Evolutionary conservation across 2,888 invertebrate species (phyloP).

Genomic region (Octonoba sinensis): DNA sequence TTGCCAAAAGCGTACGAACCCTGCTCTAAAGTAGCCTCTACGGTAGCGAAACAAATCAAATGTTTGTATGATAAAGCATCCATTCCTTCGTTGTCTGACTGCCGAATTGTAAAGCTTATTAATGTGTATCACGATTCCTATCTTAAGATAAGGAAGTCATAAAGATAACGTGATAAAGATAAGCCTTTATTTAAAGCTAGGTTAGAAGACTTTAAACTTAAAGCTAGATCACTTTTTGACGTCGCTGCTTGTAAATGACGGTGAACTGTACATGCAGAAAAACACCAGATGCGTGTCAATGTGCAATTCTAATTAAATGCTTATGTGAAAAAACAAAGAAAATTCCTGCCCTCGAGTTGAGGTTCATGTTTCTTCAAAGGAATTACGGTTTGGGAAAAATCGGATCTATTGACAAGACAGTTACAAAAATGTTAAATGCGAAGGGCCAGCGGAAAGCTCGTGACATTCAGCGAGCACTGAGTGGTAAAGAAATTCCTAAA

Average conservation of each 20-base stretch:
- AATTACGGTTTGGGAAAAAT: neutral
- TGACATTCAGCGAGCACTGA: neutral
- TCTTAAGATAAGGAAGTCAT: neutral
- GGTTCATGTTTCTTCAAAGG: slow-evolving; percentile 4
- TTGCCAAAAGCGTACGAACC: too few species aligned
- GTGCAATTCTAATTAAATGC: neutral
- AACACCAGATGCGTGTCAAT: slow-evolving; percentile 11
- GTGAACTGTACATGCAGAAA: neutral
- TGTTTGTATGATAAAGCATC: neutral
- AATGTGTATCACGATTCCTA: neutral
- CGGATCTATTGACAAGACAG: neutral
- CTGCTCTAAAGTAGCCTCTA: neutral
- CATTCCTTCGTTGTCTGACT: neutral
- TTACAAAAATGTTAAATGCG: slow-evolving; percentile 5
- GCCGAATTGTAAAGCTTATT: neutral
- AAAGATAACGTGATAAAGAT: neutral
- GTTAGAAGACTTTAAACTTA: slow-evolving; percentile 4
- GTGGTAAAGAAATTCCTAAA: too few species aligned
- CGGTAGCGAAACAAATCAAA: neutral
- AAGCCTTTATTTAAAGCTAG: neutral
- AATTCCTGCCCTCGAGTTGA: neutral
- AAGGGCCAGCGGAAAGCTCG: neutral
- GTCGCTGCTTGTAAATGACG: neutral
- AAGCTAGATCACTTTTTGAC: neutral
- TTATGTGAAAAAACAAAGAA: neutral